phyloP scores from a whole-genome alignment of 1,140 invertebrate genomes.

The Drosophila kurseongensis region DNA sequence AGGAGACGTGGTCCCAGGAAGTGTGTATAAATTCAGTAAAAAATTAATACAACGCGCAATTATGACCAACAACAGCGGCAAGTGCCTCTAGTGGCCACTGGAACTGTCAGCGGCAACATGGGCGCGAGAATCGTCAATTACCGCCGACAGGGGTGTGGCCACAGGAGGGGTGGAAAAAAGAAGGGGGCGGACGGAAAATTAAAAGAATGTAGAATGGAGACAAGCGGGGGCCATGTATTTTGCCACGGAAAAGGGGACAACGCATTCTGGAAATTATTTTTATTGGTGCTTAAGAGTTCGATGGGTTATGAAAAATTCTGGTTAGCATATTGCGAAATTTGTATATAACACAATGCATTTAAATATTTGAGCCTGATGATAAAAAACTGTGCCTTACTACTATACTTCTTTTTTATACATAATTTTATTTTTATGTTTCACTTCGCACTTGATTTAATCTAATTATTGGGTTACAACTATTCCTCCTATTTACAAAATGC shows the following conservation, averaged over 20 bases:
- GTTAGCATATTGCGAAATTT: neutral
- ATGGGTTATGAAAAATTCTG: slow-evolving; percentile 14
- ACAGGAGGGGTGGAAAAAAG: slow-evolving; percentile 7
- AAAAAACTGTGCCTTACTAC: too few relatives aligned
- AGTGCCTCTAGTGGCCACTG: slow-evolving; percentile 32
- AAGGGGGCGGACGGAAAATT: neutral
- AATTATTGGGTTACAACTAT: too few relatives aligned
- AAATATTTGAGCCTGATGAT: too few relatives aligned
- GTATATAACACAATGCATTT: too few relatives aligned
- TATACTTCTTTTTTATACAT: too few relatives aligned
- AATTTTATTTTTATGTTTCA: too few relatives aligned
- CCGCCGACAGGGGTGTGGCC: slow-evolving; percentile 20
- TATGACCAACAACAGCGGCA: slow-evolving; percentile 44
- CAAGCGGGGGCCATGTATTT: neutral
- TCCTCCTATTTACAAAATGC: too few relatives aligned
- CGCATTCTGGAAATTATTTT: slow-evolving; percentile 3
- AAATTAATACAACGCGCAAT: slow-evolving; percentile 56
- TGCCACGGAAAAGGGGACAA: neutral
- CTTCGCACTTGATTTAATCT: too few relatives aligned
- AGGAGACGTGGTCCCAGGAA: neutral
- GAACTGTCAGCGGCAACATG: slow-evolving; percentile 42
- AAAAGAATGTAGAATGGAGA: neutral
- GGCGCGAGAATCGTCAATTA: slow-evolving; percentile 57
- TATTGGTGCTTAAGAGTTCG: slow-evolving; percentile 12
- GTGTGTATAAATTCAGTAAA: slow-evolving; percentile 49